Percentiles rank a stretch among this genome's conserved stretches.
phyloP scores from a whole-genome alignment of 2,113 vertebrate genomes.

The Pterocles orientalis region DNA sequence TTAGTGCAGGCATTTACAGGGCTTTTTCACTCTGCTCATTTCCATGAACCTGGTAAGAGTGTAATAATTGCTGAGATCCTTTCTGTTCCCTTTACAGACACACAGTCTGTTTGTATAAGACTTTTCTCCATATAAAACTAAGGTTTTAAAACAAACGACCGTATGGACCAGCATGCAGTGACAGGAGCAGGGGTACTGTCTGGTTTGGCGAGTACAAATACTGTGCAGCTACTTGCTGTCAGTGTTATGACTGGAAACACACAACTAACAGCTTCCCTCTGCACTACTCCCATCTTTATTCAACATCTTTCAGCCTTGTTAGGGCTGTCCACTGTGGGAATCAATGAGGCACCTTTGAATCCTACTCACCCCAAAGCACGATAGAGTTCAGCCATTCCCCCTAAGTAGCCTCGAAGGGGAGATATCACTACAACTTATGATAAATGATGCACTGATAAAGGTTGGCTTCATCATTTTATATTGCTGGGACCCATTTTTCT shows the following conservation, averaged over 20 bases:
- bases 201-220: not conserved
- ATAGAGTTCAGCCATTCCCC: not conserved
- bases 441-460: not conserved
- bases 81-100: not conserved
- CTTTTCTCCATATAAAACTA: not conserved
- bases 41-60: not conserved
- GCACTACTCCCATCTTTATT: not conserved
- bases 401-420: fast-evolving
- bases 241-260: not conserved
- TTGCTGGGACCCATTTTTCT: not conserved
- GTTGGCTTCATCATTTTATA: not conserved
- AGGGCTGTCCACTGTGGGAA: fast-evolving
- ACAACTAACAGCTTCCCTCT: not conserved
- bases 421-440: no score
- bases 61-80: not conserved
- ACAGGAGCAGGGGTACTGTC: not conserved
- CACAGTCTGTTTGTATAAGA: fast-evolving
- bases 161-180: not conserved
- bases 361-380: not conserved
- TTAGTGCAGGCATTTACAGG: not conserved
- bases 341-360: fast-evolving
- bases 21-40: not conserved
- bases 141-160: not conserved
- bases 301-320: not conserved
- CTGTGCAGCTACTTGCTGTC: not conserved